A percentile compares a stretch with the other conserved stretches of the same genome.
Evolutionary conservation across 2,888 invertebrate genomes (phyloP).

Genomic region (Drosophila meridionalis): DNA sequence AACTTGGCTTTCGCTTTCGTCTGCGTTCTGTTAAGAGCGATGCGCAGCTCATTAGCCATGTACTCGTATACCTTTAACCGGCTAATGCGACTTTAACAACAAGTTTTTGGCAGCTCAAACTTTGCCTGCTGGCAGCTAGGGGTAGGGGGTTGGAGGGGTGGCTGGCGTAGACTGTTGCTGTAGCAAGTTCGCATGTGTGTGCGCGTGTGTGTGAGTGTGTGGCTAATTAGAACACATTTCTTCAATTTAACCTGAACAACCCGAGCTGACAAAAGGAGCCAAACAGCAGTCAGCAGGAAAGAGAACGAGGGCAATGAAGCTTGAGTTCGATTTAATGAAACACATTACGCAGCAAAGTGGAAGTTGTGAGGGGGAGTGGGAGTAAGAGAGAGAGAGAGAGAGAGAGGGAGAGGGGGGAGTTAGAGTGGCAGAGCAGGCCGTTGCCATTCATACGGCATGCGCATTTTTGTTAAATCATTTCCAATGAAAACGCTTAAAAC

Average conservation of each 20-base stretch:
- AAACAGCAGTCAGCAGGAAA: constrained; percentile 6
- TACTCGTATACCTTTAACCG: constrained; percentile 61
- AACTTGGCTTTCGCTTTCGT: constrained; percentile 12
- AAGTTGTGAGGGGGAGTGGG: neutral
- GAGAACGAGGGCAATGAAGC: constrained; percentile 11
- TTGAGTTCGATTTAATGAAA: constrained; percentile 71
- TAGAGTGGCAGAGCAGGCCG: constrained; percentile 45
- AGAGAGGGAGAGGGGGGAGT: constrained; percentile 40
- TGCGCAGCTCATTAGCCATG: constrained; percentile 55
- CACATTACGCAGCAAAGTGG: constrained; percentile 46
- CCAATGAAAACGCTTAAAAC: constrained; percentile 75
- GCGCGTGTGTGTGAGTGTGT: neutral
- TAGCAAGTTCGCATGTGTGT: constrained; percentile 60
- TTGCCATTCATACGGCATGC: constrained; percentile 26
- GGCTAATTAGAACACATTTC: constrained; percentile 79
- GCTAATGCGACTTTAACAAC: constrained; percentile 78
- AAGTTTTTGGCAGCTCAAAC: constrained; percentile 62
- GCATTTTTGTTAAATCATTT: constrained; percentile 71
- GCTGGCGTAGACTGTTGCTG: constrained; percentile 16
- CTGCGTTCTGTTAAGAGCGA: constrained; percentile 2
- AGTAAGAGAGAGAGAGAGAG: constrained; percentile 20
- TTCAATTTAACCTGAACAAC: constrained; percentile 73
- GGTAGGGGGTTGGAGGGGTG: neutral
- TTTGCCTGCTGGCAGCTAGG: constrained; percentile 32
- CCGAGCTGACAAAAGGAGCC: constrained; percentile 44